Percentiles rank a stretch among this genome's conserved stretches.
phyloP scores from a whole-genome alignment of 2,797 vertebrate species.

The Falco rusticolus region DNA sequence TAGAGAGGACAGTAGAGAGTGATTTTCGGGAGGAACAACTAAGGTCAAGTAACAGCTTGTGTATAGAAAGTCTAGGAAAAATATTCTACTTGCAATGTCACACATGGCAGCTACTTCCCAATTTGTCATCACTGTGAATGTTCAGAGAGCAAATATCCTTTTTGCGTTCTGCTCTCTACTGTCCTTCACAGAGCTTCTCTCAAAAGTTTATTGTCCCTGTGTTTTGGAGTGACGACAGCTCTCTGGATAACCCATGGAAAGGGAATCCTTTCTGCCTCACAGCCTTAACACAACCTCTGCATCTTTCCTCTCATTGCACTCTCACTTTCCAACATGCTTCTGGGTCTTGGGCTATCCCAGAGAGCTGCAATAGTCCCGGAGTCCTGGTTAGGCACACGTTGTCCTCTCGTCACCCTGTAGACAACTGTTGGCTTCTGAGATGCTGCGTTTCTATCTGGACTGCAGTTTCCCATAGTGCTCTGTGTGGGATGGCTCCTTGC shows the following conservation, averaged over 20 bases:
- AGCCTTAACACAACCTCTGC: not conserved
- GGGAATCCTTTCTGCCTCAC: not conserved
- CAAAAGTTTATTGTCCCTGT: not conserved
- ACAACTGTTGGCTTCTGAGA: not conserved
- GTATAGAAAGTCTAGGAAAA: not conserved
- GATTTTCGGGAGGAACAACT: not conserved
- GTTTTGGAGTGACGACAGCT: not conserved
- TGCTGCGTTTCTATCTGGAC: not conserved
- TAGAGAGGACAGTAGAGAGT: not conserved
- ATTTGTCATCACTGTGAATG: not conserved
- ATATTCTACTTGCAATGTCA: not conserved
- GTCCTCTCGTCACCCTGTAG: not conserved
- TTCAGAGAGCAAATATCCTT: not conserved
- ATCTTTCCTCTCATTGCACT: not conserved
- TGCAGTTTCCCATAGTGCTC: not conserved
- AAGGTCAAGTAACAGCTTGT: not conserved
- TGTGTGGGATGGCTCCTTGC: not conserved
- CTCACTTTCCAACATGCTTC: rapidly evolving
- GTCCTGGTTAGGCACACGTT: not conserved
- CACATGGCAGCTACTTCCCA: not conserved
- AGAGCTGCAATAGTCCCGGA: not conserved
- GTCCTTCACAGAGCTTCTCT: not conserved
- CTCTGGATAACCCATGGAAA: not conserved
- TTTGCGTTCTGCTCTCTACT: not conserved
- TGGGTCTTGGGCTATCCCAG: not conserved